A percentile compares a stretch with the other conserved stretches of the same genome.
Conservation (phyloP, 2,888 invertebrate species). For the Temnothorax unifasciatus region DNA sequence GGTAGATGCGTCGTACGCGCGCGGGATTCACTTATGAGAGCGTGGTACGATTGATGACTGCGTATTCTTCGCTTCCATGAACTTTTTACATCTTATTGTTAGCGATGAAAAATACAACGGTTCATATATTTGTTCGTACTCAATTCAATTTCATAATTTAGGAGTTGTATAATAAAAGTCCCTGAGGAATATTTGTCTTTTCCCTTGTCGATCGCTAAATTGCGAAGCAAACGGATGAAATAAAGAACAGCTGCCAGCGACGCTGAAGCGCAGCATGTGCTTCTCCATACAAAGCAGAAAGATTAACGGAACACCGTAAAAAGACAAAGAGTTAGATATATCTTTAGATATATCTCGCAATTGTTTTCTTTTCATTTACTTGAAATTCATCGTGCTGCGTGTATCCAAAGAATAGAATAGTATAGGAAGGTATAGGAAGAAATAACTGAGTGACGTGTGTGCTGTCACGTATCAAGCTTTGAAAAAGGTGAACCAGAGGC, state of each 20-base stretch:
- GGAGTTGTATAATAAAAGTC: not conserved
- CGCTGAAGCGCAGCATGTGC: not conserved
- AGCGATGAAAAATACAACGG: not conserved
- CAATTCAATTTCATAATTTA: not conserved
- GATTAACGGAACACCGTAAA: conserved; percentile 37
- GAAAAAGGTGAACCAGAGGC: conserved; percentile 46
- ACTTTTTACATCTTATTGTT: not conserved
- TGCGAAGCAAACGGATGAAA: conserved; percentile 19
- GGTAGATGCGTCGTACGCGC: not conserved
- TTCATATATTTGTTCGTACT: not conserved
- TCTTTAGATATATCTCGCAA: conserved; percentile 71
- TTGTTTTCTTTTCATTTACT: conserved; percentile 79
- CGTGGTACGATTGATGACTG: not conserved
- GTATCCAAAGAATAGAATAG: conserved; percentile 59
- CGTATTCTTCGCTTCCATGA: not conserved
- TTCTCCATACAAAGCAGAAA: not conserved
- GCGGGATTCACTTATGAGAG: not conserved
- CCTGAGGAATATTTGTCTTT: not conserved
- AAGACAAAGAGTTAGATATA: conserved; percentile 48
- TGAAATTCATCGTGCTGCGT: conserved; percentile 78
- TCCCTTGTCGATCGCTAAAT: conserved; percentile 14
- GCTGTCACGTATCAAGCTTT: conserved; percentile 47
- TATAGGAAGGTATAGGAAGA: conserved; percentile 45
- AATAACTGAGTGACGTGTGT: conserved; percentile 62
- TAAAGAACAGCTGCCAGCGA: conserved; percentile 15